Evolutionary conservation across 2,797 vertebrate genomes (phyloP).

Genomic region (Hyperoplus lanceolatus): DNA sequence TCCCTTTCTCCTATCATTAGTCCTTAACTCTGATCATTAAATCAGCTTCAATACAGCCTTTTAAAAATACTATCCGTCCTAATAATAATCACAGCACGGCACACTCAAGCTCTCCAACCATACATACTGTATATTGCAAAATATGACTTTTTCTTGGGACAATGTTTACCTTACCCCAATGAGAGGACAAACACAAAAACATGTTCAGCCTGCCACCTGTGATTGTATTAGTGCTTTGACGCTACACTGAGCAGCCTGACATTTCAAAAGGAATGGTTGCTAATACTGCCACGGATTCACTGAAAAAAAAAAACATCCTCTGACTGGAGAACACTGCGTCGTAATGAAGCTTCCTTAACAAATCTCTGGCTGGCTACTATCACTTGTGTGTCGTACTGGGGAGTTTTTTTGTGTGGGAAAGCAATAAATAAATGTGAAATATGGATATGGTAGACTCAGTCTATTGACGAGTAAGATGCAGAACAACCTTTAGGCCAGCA

Average conservation of each 20-base stretch:
- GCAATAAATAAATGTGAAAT: conserved; percentile 31
- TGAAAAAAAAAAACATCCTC: conserved; percentile 29
- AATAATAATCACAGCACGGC: conserved; percentile 22
- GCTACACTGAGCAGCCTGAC: conserved; percentile 64
- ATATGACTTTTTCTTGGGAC: conserved; percentile 28
- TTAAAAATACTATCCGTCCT: conserved; percentile 16
- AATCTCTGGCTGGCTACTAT: conserved; percentile 10
- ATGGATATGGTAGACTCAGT: background rate
- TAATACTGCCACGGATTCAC: conserved; percentile 39
- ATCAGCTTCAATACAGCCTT: background rate
- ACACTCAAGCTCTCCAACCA: background rate
- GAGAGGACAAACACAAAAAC: conserved; percentile 42
- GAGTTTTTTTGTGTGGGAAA: conserved; percentile 8
- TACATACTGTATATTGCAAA: background rate
- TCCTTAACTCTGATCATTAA: background rate
- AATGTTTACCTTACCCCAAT: conserved; percentile 56
- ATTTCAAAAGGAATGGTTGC: conserved; percentile 72
- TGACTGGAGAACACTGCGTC: conserved; percentile 18
- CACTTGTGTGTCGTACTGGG: conserved; percentile 8
- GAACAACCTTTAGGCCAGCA: conserved; percentile 32
- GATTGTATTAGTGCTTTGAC: conserved; percentile 63
- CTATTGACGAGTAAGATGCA: conserved; percentile 1
- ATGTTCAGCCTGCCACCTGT: conserved; percentile 50
- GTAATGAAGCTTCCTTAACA: conserved; percentile 36
- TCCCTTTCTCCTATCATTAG: background rate